A percentile compares a stretch with the other conserved stretches of the same genome.
Evolutionary conservation across 2,888 invertebrate species (phyloP).

Genomic region (Rugalucina vietnamica): DNA sequence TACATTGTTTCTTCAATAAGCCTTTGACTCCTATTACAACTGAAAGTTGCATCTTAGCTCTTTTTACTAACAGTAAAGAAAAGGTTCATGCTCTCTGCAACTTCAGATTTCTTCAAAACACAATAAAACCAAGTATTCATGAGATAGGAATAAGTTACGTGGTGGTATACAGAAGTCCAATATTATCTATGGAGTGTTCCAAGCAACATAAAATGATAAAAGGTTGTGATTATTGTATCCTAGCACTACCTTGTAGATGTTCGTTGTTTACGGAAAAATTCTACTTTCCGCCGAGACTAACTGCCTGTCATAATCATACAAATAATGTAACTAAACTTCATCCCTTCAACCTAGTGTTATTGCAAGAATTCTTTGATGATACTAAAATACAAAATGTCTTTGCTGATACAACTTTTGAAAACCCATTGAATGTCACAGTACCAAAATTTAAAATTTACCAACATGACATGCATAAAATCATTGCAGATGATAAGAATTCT

Average conservation of each 20-base stretch:
- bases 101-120: background rate
- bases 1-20: background rate
- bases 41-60: slow-evolving; percentile 2
- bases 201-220: slow-evolving; percentile 15
- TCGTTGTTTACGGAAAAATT: background rate
- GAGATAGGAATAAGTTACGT: background rate
- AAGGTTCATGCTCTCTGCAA: background rate
- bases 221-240: slow-evolving; percentile 3
- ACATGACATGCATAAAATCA: background rate
- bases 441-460: slow-evolving; percentile 9
- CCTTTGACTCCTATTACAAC: background rate
- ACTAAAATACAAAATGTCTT: background rate
- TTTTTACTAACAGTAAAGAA: background rate
- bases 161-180: background rate
- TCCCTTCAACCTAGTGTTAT: slow-evolving; percentile 1
- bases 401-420: background rate
- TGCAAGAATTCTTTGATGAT: slow-evolving; percentile 9
- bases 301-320: background rate
- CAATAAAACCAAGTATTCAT: background rate
- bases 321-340: background rate
- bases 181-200: slow-evolving; percentile 14
- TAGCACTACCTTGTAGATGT: background rate
- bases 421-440: background rate
- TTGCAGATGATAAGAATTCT: background rate
- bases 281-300: background rate